Percentiles rank a stretch among this genome's conserved stretches.
Conservation (phyloP, 2,113 vertebrate species). For the Nannobrachium achirus region DNA sequence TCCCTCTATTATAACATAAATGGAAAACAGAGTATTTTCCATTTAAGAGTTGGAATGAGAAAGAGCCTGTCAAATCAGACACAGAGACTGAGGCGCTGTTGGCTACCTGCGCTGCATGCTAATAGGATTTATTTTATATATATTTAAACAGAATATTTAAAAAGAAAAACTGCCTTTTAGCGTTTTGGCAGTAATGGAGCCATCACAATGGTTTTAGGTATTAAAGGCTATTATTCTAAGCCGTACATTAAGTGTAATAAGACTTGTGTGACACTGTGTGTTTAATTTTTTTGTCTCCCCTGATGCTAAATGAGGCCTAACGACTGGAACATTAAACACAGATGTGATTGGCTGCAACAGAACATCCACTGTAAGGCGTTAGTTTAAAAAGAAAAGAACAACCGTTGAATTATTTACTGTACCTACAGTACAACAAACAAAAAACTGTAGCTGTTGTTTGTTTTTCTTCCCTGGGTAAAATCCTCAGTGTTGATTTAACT, state of each 20-base stretch:
- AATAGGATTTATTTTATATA: constrained; percentile 52
- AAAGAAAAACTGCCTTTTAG: constrained; percentile 66
- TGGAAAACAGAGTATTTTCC: constrained; percentile 69
- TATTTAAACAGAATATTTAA: no score
- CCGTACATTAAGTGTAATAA: constrained; percentile 70
- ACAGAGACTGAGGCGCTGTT: constrained; percentile 63
- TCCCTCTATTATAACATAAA: constrained; percentile 66
- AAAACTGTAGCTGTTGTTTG: neutral
- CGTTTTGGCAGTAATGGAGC: constrained; percentile 52
- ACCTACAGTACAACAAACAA: constrained; percentile 18
- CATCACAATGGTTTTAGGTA: constrained; percentile 70
- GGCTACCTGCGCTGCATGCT: constrained; percentile 66
- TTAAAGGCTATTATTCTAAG: constrained; percentile 72
- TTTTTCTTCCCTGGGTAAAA: no score
- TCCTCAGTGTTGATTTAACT: no score
- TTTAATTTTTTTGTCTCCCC: constrained; percentile 59
- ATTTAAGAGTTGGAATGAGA: constrained; percentile 75
- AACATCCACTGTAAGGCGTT: constrained; percentile 16
- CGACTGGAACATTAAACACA: constrained; percentile 62
- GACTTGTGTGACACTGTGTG: constrained; percentile 68
- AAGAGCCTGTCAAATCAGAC: constrained; percentile 74
- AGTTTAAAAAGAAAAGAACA: constrained; percentile 4
- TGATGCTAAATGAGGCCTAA: constrained; percentile 68
- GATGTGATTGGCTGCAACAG: constrained; percentile 25
- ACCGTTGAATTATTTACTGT: constrained; percentile 5